Evolutionary conservation across 2,888 invertebrate genomes (phyloP).

Genomic region (Campoletis raptor): DNA sequence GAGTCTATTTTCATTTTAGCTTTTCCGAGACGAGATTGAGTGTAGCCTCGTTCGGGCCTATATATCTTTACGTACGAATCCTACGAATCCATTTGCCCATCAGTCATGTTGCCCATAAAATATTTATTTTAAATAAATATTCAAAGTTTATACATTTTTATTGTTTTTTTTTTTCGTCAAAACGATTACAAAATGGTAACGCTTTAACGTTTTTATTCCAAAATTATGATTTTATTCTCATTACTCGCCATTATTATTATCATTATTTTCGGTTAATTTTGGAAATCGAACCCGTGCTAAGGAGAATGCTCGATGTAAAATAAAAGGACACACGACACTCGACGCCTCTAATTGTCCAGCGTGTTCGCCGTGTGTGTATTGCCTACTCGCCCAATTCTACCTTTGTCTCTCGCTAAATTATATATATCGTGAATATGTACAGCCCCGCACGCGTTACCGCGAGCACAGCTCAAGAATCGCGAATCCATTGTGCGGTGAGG

Average conservation of each 20-base stretch:
- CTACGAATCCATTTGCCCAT: constrained; percentile 19
- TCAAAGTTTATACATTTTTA: neutral
- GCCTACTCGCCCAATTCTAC: constrained; percentile 66
- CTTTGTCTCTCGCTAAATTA: constrained; percentile 67
- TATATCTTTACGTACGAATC: too few relatives aligned
- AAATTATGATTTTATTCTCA: neutral
- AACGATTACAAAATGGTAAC: neutral
- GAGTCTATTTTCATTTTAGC: constrained; percentile 58
- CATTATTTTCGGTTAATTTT: constrained; percentile 20
- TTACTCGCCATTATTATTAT: neutral
- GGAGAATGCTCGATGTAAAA: constrained; percentile 7
- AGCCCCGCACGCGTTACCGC: constrained; percentile 45
- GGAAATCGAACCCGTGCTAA: constrained; percentile 31
- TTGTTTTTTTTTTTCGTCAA: neutral
- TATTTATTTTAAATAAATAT: neutral
- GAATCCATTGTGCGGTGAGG: constrained; percentile 36
- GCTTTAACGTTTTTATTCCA: neutral
- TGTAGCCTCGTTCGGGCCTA: constrained; percentile 13
- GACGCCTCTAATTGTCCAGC: constrained; percentile 81
- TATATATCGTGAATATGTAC: constrained; percentile 60
- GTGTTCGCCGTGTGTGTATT: constrained; percentile 67
- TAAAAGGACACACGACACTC: constrained; percentile 74
- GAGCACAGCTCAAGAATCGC: constrained; percentile 12
- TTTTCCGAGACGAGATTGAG: constrained; percentile 5
- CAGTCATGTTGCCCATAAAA: constrained; percentile 5